Conservation (phyloP, 2,888 invertebrate species). For the Coleophora deauratella region DNA sequence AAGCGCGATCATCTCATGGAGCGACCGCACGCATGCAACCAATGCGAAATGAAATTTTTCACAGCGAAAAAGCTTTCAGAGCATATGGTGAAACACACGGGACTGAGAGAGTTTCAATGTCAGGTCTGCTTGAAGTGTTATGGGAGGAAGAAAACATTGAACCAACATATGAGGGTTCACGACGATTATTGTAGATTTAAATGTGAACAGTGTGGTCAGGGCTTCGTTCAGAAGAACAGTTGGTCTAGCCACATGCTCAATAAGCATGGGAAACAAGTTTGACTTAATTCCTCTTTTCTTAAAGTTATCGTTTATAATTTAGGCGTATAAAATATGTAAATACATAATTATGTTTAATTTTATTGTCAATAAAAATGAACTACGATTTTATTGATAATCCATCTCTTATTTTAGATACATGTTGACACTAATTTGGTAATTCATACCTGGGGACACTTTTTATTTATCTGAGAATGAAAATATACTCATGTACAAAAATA, state of each 20-base stretch:
- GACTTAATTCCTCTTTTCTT: too few species aligned
- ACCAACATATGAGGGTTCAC: slow-evolving; percentile 39
- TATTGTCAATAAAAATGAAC: too few species aligned
- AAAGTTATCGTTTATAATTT: too few species aligned
- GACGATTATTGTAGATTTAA: slow-evolving; percentile 18
- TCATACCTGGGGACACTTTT: too few species aligned
- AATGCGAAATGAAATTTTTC: slow-evolving; percentile 40
- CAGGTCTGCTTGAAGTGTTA: slow-evolving; percentile 37
- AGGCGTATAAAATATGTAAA: too few species aligned
- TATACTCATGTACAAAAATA: too few species aligned
- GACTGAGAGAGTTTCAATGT: slow-evolving; percentile 35
- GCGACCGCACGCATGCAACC: slow-evolving; percentile 30
- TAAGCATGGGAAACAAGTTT: slow-evolving; percentile 19
- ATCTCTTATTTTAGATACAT: too few species aligned
- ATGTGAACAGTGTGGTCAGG: slow-evolving; percentile 33
- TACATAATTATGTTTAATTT: too few species aligned
- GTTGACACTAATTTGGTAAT: too few species aligned
- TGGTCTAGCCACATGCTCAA: slow-evolving; percentile 52
- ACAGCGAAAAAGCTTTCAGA: slow-evolving; percentile 32
- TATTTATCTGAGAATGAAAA: too few species aligned
- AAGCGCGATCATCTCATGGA: slow-evolving; percentile 44
- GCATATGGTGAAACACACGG: slow-evolving; percentile 43
- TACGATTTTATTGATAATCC: too few species aligned
- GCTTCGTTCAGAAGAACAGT: slow-evolving; percentile 41
- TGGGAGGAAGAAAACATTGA: slow-evolving; percentile 38